Base-by-base conservation (phyloP, 2,888 invertebrate genomes). In the Boloria euphrosyne region DNA sequence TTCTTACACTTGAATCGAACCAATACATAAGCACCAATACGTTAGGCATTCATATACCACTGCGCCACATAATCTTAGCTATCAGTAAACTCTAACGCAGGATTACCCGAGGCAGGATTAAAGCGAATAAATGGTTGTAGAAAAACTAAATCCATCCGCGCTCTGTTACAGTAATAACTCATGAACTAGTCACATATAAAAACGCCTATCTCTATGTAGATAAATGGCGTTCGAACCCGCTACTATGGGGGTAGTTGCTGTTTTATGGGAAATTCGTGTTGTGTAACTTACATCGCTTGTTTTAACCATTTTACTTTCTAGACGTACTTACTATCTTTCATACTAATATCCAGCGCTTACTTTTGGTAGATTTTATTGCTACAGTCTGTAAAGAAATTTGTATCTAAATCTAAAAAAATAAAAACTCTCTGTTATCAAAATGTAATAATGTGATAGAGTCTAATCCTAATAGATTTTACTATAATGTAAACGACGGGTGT, bases 171-270 rank as follows among this genome's bases (percentile, higher is more conserved):
- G 72, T 65, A 62, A 70, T 70, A 75, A 74, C 75, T 78, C 74
- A 78, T 74, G 74, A 70, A 71, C 65, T 62, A 68, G 69, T 38
- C 31, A 55, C 55, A 65, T 76, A 80, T 79, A 80, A 80, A 78
- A 79, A 78, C 74, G 74, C 72, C 75, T 72, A 73, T 71, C 74
- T 62, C 68, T 65, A 69, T 62, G 70, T 66, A 74, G 80, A 82
- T 80, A 80, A 79, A 80, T 78, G 77, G 74, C 72, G 71, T 66
- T 68, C 70, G 65, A 68, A 67, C 71, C 71, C 52, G 38, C 50
- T 66, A 66, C 71, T 49, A 51, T 16, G 65, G 27, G 27, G 43
- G 52, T 3, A 10, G 13, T 47, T 16, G 22, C 14, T 43, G 13
- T 31, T 2, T 13, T 52, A 22, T 51, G 66, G 44, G 14, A 13